phyloP scores from a whole-genome alignment of 2,888 invertebrate species.

The Caenorhabditis sp. region DNA sequence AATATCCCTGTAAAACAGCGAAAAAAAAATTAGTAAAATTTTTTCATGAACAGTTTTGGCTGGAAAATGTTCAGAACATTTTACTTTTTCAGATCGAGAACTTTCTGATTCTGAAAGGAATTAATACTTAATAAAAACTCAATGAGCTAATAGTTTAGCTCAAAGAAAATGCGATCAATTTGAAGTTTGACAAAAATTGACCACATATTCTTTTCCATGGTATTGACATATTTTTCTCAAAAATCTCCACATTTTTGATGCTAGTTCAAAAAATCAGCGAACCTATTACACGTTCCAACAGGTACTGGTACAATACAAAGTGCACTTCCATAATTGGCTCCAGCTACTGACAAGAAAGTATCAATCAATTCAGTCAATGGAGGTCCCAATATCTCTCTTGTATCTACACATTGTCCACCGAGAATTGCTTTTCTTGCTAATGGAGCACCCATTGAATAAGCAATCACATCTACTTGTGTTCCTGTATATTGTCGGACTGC shows the following conservation, averaged over 20 bases:
- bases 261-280: constrained; percentile 1
- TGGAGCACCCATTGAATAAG: constrained; percentile 70
- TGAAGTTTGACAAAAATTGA: no score
- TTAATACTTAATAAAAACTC: no score
- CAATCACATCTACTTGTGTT: constrained; percentile 66
- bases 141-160: no score
- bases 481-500: constrained; percentile 69
- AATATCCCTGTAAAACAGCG: no score
- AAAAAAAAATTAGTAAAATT: no score
- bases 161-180: no score
- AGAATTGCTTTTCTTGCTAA: constrained; percentile 66
- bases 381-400: constrained; percentile 62
- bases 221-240: no score
- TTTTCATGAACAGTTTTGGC: no score
- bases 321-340: constrained; percentile 67
- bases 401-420: constrained; percentile 64
- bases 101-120: no score
- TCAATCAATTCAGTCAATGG: constrained; percentile 69
- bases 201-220: no score
- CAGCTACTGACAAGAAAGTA: constrained; percentile 69
- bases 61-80: no score
- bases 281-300: constrained; percentile 67
- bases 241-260: background rate
- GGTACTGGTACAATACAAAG: constrained; percentile 69
- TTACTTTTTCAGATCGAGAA: no score